Base-by-base conservation (phyloP, 2,888 invertebrate species). In the Morpho helenor region DNA sequence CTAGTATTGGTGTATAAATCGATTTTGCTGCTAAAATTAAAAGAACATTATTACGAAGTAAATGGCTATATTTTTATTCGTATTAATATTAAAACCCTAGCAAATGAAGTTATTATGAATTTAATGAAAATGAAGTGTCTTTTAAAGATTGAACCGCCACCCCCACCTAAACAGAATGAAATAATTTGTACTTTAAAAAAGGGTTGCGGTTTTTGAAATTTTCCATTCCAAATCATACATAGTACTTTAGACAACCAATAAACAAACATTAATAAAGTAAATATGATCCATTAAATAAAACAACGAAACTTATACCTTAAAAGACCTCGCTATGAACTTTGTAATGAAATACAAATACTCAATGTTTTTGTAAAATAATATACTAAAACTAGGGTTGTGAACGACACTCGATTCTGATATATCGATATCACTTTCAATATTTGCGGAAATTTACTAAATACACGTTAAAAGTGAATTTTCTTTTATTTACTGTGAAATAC, bases 241-340 rank as follows among this genome's bases (percentile, higher is more conserved):
- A 49, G 47, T n/a, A 53, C 40, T 73, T 77, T 71, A 72, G 73
- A 77, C 67, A 78, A 76, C 74, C 75, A 80, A 83, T 76, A 76
- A 71, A 54, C 66, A 74, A 84, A 76, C 73, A 73, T 82, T 75
- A 78, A 84, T 80, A 84, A 82, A 83, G 75, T 80, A 81, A 79
- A 77, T 83, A 86, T 87, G 85, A 86, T 86, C 86, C 82, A 87
- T 86, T 84, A 84, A 84, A 84, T 88, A 84, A 81, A 88, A 88
- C 84, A 89, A 89, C 86, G 87, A 86, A 86, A 89, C 86, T 82
- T 84, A 81, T 82, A 82, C 76, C 74, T 79, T 78, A 79, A 75
- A 31, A 31, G 46, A 56, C 44, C 74, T 75, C 73, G 72, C 68
- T 75, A 76, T 69, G 70, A 75, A 74, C 73, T 72, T 70, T 69